Base-by-base conservation (phyloP, 2,888 invertebrate species). In the Drosophila subsilvestris region DNA sequence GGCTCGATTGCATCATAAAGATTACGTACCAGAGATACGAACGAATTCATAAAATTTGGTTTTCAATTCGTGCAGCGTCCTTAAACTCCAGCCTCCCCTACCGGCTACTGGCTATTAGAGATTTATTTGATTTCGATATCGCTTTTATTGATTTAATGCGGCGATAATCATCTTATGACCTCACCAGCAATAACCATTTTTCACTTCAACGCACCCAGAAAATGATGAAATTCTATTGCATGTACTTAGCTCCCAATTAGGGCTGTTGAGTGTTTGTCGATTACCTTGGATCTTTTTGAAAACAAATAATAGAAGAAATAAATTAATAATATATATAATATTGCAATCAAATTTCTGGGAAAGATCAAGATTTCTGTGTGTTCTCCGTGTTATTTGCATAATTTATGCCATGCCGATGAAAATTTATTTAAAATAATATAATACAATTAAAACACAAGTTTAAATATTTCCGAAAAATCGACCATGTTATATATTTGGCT, bases 1-100 rank as follows among this genome's bases (percentile, higher is more conserved):
- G 49, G 78, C 83, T 85, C 87, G 72, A 85, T 85, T 85, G 82
- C 83, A 78, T 63, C 59, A 80, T 74, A 78, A 78, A 81, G 86
- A 87, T 87, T 78, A 59, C 27, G 59, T 43, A 43, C 32, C 9
- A 25, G 12, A 56, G 80, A 82, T 79, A 75, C 61, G 67, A 83
- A 75, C 61, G 67, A 83, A 75, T 66, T 76, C 81, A 86, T 88
- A 79, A 79, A 80, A 88, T 87, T 87, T 78, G 66, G 67, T 81
- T 85, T 73, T 57, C 47, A 59, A 48, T 49, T 37, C 14, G 14
- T 37, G 14, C 37, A 37, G 37, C 14, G 14, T 14, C 37, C 14
- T 37, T 37, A n/a, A 37, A 7, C 14, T 37, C 2, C 37, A 14
- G 37, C 14, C 37, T 37, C 14, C 14, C 6, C 37, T 6, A 6